phyloP scores from a whole-genome alignment of 2,797 vertebrate species.

The Cephalopachus bancanus region DNA sequence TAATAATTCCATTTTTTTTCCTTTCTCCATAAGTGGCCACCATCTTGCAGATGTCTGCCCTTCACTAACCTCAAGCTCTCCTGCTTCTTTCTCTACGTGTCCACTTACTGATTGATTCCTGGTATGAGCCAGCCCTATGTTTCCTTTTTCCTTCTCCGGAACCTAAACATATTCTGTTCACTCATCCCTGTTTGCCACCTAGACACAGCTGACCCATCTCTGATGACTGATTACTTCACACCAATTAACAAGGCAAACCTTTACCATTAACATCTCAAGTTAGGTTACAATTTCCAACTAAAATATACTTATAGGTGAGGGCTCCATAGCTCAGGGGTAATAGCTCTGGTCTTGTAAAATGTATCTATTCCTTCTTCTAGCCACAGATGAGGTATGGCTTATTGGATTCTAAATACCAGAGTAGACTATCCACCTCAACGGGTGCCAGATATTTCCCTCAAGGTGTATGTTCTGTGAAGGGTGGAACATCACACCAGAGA shows the following conservation, averaged over 20 bases:
- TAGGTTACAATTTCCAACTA: background rate
- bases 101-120: background rate
- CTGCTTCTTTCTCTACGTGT: background rate
- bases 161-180: background rate
- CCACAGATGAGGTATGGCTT: background rate
- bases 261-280: constrained; percentile 50
- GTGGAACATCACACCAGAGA: background rate
- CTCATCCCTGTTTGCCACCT: background rate
- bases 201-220: background rate
- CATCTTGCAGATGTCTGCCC: background rate
- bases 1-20: background rate
- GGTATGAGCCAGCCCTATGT: background rate
- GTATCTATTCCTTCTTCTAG: background rate
- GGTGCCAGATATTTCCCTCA: background rate
- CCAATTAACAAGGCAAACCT: constrained; percentile 68
- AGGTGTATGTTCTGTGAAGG: background rate
- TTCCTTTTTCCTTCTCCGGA: background rate
- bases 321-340: too few species aligned
- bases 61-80: background rate
- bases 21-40: background rate
- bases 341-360: background rate
- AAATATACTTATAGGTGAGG: background rate
- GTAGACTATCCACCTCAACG: background rate
- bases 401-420: background rate
- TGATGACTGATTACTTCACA: constrained; percentile 62